Base-by-base conservation (phyloP, 2,113 vertebrate genomes). In the Stercorarius parasiticus region DNA sequence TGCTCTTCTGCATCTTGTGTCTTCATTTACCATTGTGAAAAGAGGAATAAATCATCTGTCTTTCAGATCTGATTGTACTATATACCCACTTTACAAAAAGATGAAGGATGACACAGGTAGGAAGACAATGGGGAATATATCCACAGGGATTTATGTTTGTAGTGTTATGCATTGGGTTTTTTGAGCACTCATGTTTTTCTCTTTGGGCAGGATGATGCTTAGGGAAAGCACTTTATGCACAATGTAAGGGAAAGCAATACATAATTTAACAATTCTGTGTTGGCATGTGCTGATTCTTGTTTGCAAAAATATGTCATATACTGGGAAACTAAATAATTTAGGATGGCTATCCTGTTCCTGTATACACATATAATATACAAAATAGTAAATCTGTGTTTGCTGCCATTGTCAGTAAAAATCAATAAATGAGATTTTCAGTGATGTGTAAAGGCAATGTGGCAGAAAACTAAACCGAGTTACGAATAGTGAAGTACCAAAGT, bases 231-330 rank as follows among this genome's bases (percentile, higher is more conserved):
- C 45, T 73, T 70, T n/a, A 86, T 38, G 69, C 42, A 72, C 73
- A 61, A 8, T 29, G 40, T 76, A 77, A 86, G 52, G 80, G 80
- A 93, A 95, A 72, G 50, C 36, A 89, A 81, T 95, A 29, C 38
- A 96, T 93, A 93, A 95, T 96, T 97, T 95, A 96, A 85, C 45
- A 82, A 66, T 61, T 82, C 78, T 82, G 7, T 73, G 52, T 56
- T 90, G 72, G 50, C 65, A 67, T 69, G 62, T 80, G 47, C 72
- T 80, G 69, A 93, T 69, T 80, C 43, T 82, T 91, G 70, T 76
- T 93, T 91, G 55, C 11, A 83, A 89, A 96, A 95, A n/a, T 56
- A 74, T 50, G 52, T n/a, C n/a, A 53, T 85, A 93, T 32, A 69
- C 40, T 62, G 43, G 40, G 62, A 82, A 93, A 77, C n/a, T 77